Base-by-base conservation (phyloP, 2,113 vertebrate species). In the Elaphurus davidianus region DNA sequence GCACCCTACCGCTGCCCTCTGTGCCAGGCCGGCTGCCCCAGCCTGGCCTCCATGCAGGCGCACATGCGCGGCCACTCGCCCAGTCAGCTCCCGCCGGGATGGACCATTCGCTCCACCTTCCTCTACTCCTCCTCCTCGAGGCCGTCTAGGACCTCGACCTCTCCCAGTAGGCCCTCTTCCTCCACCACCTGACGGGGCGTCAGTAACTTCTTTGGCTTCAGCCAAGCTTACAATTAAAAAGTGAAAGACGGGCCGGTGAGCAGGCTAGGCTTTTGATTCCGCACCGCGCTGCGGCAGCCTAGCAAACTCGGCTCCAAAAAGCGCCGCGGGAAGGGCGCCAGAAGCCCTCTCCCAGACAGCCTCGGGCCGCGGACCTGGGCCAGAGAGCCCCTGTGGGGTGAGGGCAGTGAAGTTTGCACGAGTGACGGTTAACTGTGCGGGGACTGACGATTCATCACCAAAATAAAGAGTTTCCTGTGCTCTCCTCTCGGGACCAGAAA, bases 1-100 rank as follows among this genome's bases (percentile, higher is more conserved):
- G 92, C 99, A 1, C 99, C 99, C 9, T 99, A 99, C 97, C 99
- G 98, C 98, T 99, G 99, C 98, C 99, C 99, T 1, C 96, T 99
- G 54, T 99, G 99, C 97, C 64, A 92, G 81, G 99, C 99, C 62
- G 99, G 98, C 98, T 99, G 99, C 96, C 98, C 98, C 97, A 99
- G 99, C 97, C 98, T 99, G 97, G 98, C 99, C 2, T 98, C 99
- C 96, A 99, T 99, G 99, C 99, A 99, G 97, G 99, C 98, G 36
- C 99, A 99, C 97, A 52, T 99, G 97, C 99, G 99, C 84, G 91
- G 97, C 87, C 99, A 99, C 83, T 82, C 98, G 0, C 97, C 98
- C 71, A 99, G 99, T 90, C 99, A 99, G 90, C 99, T 99, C 95
- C 99, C 99, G 40, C 98, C 99, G 0, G 98, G 99, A 98, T 99